Base-by-base conservation (phyloP, 1,140 invertebrate species). In the Orussus abietinus region DNA sequence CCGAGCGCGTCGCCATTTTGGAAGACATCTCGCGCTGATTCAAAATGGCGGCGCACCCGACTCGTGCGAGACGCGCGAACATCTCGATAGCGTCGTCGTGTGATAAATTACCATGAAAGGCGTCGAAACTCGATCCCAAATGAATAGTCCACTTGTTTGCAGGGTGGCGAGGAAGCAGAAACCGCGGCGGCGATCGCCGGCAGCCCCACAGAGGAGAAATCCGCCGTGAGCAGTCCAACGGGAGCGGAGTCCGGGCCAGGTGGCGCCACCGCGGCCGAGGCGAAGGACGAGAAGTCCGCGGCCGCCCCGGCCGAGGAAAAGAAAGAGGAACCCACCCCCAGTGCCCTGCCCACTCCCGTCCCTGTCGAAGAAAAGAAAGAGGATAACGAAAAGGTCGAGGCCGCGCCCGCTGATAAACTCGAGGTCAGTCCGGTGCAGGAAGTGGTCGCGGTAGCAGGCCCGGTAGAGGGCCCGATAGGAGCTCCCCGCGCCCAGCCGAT, bases 81-180 rank as follows among this genome's bases (percentile, higher is more conserved):
- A n/a, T n/a, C n/a, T n/a, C n/a, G n/a, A n/a, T n/a, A n/a, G n/a
- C n/a, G n/a, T n/a, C n/a, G n/a, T n/a, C n/a, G n/a, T n/a, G n/a
- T n/a, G n/a, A n/a, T n/a, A n/a, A n/a, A n/a, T n/a, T n/a, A n/a
- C n/a, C n/a, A n/a, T n/a, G n/a, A n/a, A n/a, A n/a, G n/a, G n/a
- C n/a, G n/a, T n/a, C n/a, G n/a, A n/a, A n/a, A n/a, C n/a, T n/a
- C n/a, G n/a, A n/a, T n/a, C n/a, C n/a, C n/a, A n/a, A n/a, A n/a
- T n/a, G n/a, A n/a, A n/a, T n/a, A n/a, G n/a, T n/a, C n/a, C n/a
- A n/a, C n/a, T n/a, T n/a, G n/a, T n/a, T n/a, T 50, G 7, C 41
- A 74, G 71, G 63, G 66, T 38, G 66, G 66, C 6, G 71, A 74
- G 32, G 69, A 72, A 22, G 49, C 55, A 2, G 71, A 69, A 30